phyloP scores from a whole-genome alignment of 2,797 vertebrate genomes.

The Sebastes glaucus region DNA sequence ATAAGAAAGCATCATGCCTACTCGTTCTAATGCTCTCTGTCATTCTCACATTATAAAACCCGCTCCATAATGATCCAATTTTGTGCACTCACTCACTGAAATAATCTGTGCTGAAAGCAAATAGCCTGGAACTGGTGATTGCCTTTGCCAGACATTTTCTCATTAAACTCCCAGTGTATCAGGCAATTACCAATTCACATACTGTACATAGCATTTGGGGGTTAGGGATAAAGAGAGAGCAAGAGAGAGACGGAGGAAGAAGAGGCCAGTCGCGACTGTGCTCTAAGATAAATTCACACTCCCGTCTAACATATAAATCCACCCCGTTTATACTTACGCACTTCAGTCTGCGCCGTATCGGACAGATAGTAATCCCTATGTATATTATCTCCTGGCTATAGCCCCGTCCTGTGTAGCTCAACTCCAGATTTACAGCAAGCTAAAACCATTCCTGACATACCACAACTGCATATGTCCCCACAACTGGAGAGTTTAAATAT shows the following conservation, averaged over 20 bases:
- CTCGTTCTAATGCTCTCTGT: slow-evolving; percentile 43
- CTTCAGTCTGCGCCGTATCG: slow-evolving; percentile 24
- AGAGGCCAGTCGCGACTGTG: slow-evolving; percentile 20
- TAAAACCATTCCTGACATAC: slow-evolving; percentile 26
- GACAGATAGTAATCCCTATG: slow-evolving; percentile 43
- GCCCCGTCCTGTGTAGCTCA: slow-evolving; percentile 4
- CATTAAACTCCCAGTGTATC: slow-evolving; percentile 62
- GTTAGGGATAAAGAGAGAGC: slow-evolving; percentile 23
- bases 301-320: slow-evolving; percentile 9
- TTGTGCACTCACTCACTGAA: slow-evolving; percentile 60
- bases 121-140: slow-evolving; percentile 61
- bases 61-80: slow-evolving; percentile 66
- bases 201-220: slow-evolving; percentile 21
- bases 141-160: slow-evolving; percentile 66
- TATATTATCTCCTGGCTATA: slow-evolving; percentile 12
- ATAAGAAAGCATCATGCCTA: slow-evolving; percentile 32
- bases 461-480: neutral
- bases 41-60: slow-evolving; percentile 56
- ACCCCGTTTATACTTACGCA: slow-evolving; percentile 37
- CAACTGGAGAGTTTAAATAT: neutral
- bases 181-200: slow-evolving; percentile 56
- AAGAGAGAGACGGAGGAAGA: slow-evolving; percentile 1
- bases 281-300: slow-evolving; percentile 14
- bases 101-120: slow-evolving; percentile 65
- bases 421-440: slow-evolving; percentile 27